Percentiles rank a stretch among this genome's conserved stretches.
Conservation (phyloP, 1,140 invertebrate genomes). For the Drosophila trapezifrons region DNA sequence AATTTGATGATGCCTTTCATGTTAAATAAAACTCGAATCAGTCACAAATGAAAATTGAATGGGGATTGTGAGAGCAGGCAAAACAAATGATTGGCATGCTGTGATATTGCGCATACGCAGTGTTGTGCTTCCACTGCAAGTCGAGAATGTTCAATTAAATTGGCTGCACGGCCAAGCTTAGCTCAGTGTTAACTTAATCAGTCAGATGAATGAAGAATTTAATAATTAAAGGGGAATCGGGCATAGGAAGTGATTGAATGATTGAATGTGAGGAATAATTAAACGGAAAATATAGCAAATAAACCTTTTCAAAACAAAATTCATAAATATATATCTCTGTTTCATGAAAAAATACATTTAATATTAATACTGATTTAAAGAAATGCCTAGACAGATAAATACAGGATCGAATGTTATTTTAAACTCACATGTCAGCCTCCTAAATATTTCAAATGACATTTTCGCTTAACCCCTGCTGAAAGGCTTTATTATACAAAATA, state of each 20-base stretch:
- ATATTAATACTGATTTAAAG: background rate
- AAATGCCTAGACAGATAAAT: background rate
- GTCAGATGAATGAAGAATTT: background rate
- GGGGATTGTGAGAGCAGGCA: conserved; percentile 7
- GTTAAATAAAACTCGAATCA: conserved; percentile 57
- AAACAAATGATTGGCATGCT: conserved; percentile 24
- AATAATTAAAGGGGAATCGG: background rate
- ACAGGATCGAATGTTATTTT: background rate
- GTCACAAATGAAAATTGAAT: conserved; percentile 45
- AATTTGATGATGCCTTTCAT: conserved; percentile 49
- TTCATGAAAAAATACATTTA: background rate
- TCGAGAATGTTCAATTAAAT: conserved; percentile 14
- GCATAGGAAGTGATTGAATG: too few relatives aligned
- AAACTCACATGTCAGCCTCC: background rate
- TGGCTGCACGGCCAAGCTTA: background rate
- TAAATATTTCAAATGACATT: background rate
- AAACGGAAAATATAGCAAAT: background rate
- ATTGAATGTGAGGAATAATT: too few relatives aligned
- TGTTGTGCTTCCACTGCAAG: conserved; percentile 8
- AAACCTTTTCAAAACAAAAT: background rate
- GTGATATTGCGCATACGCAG: conserved; percentile 58
- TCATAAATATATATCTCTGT: background rate
- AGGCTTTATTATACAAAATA: background rate
- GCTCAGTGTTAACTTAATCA: background rate
- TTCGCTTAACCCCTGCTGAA: background rate